Evolutionary conservation across 2,888 invertebrate genomes (phyloP).

Genomic region (Caenorhabditis afra): DNA sequence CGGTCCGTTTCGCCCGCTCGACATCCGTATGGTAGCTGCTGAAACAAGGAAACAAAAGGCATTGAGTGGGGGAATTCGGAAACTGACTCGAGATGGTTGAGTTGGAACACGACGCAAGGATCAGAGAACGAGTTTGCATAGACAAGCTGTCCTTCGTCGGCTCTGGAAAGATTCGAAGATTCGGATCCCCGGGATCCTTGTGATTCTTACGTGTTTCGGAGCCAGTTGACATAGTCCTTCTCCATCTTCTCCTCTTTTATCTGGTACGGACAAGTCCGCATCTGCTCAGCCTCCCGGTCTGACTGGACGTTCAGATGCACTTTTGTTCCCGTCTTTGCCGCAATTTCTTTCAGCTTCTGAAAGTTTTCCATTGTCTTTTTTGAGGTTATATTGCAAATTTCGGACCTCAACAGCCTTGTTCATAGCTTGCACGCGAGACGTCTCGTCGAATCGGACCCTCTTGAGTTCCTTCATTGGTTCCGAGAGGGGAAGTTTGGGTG

Average conservation of each 20-base stretch:
- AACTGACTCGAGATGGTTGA: constrained; percentile 27
- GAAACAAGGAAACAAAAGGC: background rate
- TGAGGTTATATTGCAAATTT: background rate
- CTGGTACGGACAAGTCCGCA: background rate
- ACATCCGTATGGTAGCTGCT: constrained; percentile 3
- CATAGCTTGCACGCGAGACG: background rate
- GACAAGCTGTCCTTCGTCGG: constrained; percentile 31
- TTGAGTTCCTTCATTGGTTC: background rate
- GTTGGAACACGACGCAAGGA: constrained; percentile 24
- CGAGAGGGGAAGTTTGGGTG: too few species aligned
- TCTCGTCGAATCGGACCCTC: constrained; percentile 14
- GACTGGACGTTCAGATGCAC: background rate
- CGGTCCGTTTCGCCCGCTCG: background rate
- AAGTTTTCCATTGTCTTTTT: background rate
- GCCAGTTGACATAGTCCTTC: background rate
- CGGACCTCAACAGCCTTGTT: constrained; percentile 11
- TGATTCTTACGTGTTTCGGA: constrained; percentile 10
- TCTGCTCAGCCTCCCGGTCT: background rate
- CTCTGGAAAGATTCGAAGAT: constrained; percentile 21
- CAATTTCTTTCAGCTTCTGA: constrained; percentile 13
- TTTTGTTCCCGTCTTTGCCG: background rate
- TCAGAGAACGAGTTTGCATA: constrained; percentile 13
- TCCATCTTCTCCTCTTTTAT: background rate
- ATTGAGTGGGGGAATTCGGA: background rate
- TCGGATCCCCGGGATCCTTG: background rate